These are phyloP conservation scores for Calephelis virginiensis DNA, from an alignment of 1,140 invertebrate species.

Conservation along the genomic window DNA sequence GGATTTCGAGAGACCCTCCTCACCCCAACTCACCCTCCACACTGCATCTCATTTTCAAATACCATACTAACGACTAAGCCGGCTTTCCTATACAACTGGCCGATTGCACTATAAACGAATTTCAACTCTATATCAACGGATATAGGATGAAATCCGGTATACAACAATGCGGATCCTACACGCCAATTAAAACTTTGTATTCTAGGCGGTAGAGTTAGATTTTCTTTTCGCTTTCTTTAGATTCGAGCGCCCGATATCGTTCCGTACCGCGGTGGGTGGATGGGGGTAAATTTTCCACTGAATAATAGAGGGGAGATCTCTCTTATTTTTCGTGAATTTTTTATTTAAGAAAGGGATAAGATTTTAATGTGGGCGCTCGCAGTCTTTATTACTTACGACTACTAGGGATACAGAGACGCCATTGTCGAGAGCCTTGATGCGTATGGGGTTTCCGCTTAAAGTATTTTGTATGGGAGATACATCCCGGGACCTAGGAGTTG, in stretches of 20 bases:
- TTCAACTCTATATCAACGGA: conserved; percentile 43
- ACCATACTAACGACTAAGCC: conserved; percentile 56
- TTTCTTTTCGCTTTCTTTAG: conserved; percentile 59
- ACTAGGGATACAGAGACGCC: conserved; percentile 64
- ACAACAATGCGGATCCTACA: conserved; percentile 24
- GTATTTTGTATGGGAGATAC: conserved; percentile 67
- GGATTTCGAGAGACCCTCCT: conserved; percentile 63
- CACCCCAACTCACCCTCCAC: conserved; percentile 43
- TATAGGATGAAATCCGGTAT: conserved; percentile 42
- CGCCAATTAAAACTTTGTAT: conserved; percentile 61
- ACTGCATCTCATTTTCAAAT: conserved; percentile 78
- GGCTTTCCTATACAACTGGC: conserved; percentile 44
- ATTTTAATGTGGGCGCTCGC: conserved; percentile 74
- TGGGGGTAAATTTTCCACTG: conserved; percentile 43
- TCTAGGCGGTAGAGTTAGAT: conserved; percentile 59
- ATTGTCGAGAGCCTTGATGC: conserved; percentile 72
- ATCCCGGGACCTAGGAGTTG: conserved; percentile 25
- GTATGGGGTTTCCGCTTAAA: conserved; percentile 74
- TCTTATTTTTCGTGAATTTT: conserved; percentile 78
- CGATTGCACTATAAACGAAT: conserved; percentile 36
- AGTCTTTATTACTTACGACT: conserved; percentile 72
- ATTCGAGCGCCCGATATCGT: conserved; percentile 35
- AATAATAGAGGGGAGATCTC: conserved; percentile 74
- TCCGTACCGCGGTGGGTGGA: conserved; percentile 36
- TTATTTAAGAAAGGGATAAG: conserved; percentile 79